phyloP scores from a whole-genome alignment of 2,888 invertebrate species.

The Liposcelis brunnea region DNA sequence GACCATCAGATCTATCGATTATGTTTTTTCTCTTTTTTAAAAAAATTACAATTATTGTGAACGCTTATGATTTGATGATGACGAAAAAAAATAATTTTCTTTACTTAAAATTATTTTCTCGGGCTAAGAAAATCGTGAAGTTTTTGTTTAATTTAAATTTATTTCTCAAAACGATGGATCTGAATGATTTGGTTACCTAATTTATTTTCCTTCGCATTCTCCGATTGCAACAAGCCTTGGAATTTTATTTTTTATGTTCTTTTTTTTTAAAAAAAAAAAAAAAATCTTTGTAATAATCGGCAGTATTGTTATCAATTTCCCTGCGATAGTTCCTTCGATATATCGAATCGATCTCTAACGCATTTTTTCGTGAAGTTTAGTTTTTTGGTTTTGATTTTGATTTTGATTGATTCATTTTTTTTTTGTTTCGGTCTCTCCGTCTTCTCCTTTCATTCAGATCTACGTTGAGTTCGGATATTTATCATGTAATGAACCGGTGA shows the following conservation, averaged over 20 bases:
- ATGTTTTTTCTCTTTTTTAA: too few relatives aligned
- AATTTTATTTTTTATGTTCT: neutral
- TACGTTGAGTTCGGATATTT: too few relatives aligned
- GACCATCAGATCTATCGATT: too few relatives aligned
- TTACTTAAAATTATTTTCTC: too few relatives aligned
- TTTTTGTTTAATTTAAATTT: slow-evolving; percentile 6
- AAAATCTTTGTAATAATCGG: slow-evolving; percentile 2
- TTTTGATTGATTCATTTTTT: slow-evolving; percentile 8
- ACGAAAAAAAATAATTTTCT: too few relatives aligned
- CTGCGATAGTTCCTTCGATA: too few relatives aligned
- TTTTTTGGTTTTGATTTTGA: slow-evolving; percentile 1
- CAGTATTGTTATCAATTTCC: slow-evolving; percentile 9
- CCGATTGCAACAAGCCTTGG: neutral
- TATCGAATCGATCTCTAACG: slow-evolving; percentile 1
- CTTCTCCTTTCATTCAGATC: too few relatives aligned
- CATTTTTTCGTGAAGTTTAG: slow-evolving; percentile 3
- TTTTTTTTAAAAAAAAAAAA: neutral
- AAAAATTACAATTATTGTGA: too few relatives aligned
- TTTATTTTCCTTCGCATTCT: slow-evolving; percentile 5
- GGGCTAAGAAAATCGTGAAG: neutral
- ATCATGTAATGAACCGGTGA: too few relatives aligned
- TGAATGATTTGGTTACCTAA: slow-evolving; percentile 8
- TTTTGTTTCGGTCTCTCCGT: neutral
- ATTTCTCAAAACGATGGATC: slow-evolving; percentile 11
- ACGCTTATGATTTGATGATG: too few relatives aligned